A percentile compares a stretch with the other conserved stretches of the same genome.
These are phyloP conservation scores for Copidosoma floridanum DNA, from an alignment of 1,140 invertebrate species.

Conservation along the genomic window DNA sequence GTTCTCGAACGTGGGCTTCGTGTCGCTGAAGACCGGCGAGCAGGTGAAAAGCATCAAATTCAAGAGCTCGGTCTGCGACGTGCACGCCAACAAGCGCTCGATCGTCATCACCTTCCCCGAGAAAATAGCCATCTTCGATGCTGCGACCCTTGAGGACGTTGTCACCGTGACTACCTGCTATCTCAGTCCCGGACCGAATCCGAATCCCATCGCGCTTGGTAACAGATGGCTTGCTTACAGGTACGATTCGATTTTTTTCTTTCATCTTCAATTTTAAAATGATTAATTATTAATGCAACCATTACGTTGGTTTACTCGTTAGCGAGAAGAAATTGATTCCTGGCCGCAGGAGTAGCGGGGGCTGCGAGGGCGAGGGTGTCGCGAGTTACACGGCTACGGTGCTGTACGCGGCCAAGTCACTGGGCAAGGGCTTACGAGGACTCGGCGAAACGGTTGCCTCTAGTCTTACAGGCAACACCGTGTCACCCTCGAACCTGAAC, in stretches of 20 bases:
- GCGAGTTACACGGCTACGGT: conserved; percentile 94
- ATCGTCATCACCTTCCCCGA: conserved; percentile 87
- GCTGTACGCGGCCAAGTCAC: conserved; percentile 89
- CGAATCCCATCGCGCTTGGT: conserved; percentile 89
- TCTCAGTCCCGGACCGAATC: conserved; percentile 77
- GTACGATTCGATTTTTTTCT: conserved; percentile 29
- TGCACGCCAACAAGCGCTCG: conserved; percentile 78
- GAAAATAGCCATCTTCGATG: conserved; percentile 88
- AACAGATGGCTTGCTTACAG: conserved; percentile 74
- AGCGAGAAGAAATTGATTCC: conserved; percentile 83
- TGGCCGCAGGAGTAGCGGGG: conserved; percentile 82
- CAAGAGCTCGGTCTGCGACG: conserved; percentile 84
- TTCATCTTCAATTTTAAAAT: background rate
- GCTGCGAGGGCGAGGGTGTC: conserved; percentile 71
- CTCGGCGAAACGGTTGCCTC: conserved; percentile 92
- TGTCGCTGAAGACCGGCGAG: conserved; percentile 86
- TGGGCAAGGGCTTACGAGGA: conserved; percentile 80
- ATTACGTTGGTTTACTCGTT: no score
- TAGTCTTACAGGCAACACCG: conserved; percentile 72
- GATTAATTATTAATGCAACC: no score
- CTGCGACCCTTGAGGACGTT: conserved; percentile 80
- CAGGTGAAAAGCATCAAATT: conserved; percentile 89
- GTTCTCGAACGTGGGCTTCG: conserved; percentile 84
- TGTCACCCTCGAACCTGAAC: conserved; percentile 30
- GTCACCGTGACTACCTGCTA: conserved; percentile 87